Evolutionary conservation across 1,140 invertebrate species (phyloP), one percentile per base, ranked within the genome.

Genomic region (Eupristina koningsbergeri): DNA sequence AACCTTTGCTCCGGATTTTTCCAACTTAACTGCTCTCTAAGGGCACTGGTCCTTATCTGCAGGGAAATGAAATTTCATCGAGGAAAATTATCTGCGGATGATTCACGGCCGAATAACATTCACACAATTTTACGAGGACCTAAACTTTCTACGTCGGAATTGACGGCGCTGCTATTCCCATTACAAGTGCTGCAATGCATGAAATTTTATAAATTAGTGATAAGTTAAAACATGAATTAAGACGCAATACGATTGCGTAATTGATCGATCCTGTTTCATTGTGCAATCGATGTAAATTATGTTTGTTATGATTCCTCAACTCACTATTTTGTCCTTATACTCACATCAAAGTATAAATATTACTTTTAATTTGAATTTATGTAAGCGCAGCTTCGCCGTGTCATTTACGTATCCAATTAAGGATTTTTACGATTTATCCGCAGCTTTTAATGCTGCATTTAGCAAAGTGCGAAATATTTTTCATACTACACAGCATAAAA

Each of bases 171-270:
- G 64, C 58, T 19, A 34, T 34, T 69, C 61, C 41, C 50, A 31
- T 45, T n/a, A 26, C 39, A 78, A 26, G 22, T 58, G 76, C 58
- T 15, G 39, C 64, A 39, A 61, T 34, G 19, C 39, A 61, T 41
- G 29, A 47, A 67, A 74, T n/a, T 81, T 61, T 74, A 45, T 63
- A 34, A 61, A 81, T 81, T 64, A 22, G 26, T 41, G 80, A 81
- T 81, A 74, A 75, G 80, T 34, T n/a, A n/a, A 63, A 45, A 63
- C 80, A 74, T n/a, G 19, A 63, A 75, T 81, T 45, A 11, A 61
- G 50, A 53, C 47, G 69, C 58, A 74, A 81, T 73, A 17, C 34
- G 61, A 50, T 81, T 61, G 36, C 36, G 69, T 34, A 63, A 75
- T 15, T 26, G 29, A 63, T 81, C 53, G 34, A 75, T 75, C 71